Conservation (phyloP, 2,888 invertebrate species). For the Brenthis hecate region DNA sequence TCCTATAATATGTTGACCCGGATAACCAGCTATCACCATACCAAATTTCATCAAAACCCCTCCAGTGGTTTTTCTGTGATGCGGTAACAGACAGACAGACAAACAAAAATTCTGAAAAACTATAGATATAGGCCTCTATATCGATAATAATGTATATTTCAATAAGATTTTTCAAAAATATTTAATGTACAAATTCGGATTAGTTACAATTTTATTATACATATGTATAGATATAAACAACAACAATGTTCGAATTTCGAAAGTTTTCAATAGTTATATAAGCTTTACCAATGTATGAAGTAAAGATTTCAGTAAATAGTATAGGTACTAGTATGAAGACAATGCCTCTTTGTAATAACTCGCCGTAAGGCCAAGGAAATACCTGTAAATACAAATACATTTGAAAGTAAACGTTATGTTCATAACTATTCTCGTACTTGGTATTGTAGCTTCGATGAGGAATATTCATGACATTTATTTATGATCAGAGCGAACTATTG, state of each 20-base stretch:
- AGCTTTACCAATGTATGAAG: neutral
- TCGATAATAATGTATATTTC: too few species aligned
- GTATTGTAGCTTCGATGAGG: constrained; percentile 18
- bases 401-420: constrained; percentile 22
- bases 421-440: constrained; percentile 18
- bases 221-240: too few species aligned
- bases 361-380: constrained; percentile 5
- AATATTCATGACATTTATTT: constrained; percentile 31
- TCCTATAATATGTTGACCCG: too few species aligned
- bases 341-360: neutral
- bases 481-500: constrained; percentile 25
- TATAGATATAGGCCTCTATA: too few species aligned
- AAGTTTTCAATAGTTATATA: neutral
- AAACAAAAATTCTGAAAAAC: too few species aligned
- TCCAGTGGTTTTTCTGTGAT: too few species aligned
- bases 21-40: too few species aligned
- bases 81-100: too few species aligned
- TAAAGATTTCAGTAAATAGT: neutral
- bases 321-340: neutral
- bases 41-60: too few species aligned
- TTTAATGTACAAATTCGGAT: too few species aligned
- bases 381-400: constrained; percentile 10
- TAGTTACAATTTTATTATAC: too few species aligned
- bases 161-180: too few species aligned
- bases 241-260: neutral